Percentiles rank a stretch among this genome's conserved stretches.
These are phyloP conservation scores for Phortica magna DNA, from an alignment of 2,888 invertebrate genomes.

Conservation along the genomic window DNA sequence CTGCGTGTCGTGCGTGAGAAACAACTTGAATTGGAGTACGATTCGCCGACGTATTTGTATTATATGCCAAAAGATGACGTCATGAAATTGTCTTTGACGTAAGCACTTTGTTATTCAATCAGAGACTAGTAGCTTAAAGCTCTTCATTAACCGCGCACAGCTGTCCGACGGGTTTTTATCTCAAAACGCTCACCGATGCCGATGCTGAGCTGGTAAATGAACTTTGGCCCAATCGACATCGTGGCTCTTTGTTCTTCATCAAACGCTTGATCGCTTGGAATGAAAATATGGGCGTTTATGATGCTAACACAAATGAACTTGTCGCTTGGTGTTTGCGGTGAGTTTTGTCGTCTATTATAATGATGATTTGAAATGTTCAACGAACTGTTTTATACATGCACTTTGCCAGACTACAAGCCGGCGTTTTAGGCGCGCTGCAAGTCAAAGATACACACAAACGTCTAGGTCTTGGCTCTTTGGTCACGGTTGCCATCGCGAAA, in stretches of 20 bases:
- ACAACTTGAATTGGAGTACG: conserved; percentile 59
- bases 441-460: conserved; percentile 63
- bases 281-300: conserved; percentile 64
- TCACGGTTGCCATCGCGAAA: conserved; percentile 58
- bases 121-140: not conserved
- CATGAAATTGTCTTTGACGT: conserved; percentile 55
- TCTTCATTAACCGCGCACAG: conserved; percentile 42
- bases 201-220: conserved; percentile 60
- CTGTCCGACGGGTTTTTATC: conserved; percentile 53
- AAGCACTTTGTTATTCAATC: conserved; percentile 28
- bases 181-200: conserved; percentile 46
- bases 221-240: conserved; percentile 69
- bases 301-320: conserved; percentile 56
- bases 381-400: not conserved
- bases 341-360: not conserved
- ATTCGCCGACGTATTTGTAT: conserved; percentile 60
- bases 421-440: conserved; percentile 69
- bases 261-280: conserved; percentile 64
- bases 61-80: conserved; percentile 57
- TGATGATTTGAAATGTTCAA: not conserved
- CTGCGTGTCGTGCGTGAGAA: conserved; percentile 56
- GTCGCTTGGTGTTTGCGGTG: conserved; percentile 71
- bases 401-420: conserved; percentile 60
- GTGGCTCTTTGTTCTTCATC: conserved; percentile 63
- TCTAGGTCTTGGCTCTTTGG: conserved; percentile 62